These are phyloP conservation scores for Leiothrix lutea DNA, from an alignment of 2,113 vertebrate species.

Conservation along the genomic window DNA sequence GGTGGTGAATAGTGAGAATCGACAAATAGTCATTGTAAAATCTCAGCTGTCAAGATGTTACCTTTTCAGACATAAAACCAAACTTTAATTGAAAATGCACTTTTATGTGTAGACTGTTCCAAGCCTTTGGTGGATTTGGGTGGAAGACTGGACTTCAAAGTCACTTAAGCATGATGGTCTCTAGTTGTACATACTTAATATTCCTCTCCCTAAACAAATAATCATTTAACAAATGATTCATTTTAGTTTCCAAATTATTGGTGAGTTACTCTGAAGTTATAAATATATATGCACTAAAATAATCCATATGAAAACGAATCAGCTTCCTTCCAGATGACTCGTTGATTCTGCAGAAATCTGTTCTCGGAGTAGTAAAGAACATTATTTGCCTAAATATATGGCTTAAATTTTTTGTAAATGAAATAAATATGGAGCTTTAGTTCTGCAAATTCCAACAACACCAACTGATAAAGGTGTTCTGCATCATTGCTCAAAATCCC, in stretches of 20 bases:
- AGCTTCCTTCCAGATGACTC: not conserved
- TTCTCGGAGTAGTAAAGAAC: not conserved
- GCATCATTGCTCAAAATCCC: not conserved
- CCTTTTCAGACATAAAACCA: not conserved
- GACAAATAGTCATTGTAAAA: not conserved
- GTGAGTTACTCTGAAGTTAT: not conserved
- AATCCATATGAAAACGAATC: not conserved
- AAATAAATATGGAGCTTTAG: not conserved
- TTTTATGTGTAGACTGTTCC: fast-evolving
- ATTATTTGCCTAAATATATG: not conserved
- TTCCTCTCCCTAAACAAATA: not conserved
- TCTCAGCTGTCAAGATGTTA: not conserved
- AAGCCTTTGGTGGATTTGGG: not conserved
- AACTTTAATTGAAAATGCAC: not conserved
- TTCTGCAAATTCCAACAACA: not conserved
- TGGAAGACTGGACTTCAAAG: not conserved
- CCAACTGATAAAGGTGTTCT: not conserved
- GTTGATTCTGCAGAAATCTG: not conserved
- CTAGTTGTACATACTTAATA: not conserved
- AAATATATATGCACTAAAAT: not conserved
- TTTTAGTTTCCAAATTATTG: not conserved
- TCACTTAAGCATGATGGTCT: not conserved
- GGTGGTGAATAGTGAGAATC: not conserved
- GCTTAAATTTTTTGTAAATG: not conserved
- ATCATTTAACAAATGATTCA: not conserved